Percentiles rank a stretch among this genome's conserved stretches.
Evolutionary conservation across 2,797 vertebrate genomes (phyloP).

Genomic region (Aplochiton taeniatus): DNA sequence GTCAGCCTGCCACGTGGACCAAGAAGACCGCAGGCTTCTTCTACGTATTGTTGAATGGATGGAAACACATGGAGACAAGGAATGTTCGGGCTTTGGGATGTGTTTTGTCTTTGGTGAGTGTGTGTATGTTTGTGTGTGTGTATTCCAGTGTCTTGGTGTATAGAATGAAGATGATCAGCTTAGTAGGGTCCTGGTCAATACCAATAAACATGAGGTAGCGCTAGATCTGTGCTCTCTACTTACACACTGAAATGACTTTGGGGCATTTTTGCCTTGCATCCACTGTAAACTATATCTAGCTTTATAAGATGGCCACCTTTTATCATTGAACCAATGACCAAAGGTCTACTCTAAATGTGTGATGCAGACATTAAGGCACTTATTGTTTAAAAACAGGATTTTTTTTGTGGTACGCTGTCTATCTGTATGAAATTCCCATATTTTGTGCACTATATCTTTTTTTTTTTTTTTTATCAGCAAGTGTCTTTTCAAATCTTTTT

Average conservation of each 20-base stretch:
- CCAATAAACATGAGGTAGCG: neutral
- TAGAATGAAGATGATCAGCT: conserved; percentile 7
- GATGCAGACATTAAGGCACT: conserved; percentile 13
- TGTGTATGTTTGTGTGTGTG: conserved; percentile 12
- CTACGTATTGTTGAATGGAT: neutral
- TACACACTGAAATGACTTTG: conserved; percentile 8
- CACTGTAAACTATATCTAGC: neutral
- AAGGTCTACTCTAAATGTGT: neutral
- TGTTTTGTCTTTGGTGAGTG: conserved; percentile 21
- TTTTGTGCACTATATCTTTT: conserved; percentile 44
- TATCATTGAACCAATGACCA: neutral
- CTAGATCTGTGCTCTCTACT: conserved; percentile 9
- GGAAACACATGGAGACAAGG: too few species aligned
- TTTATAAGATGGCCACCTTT: neutral
- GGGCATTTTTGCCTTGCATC: conserved; percentile 5
- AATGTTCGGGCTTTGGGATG: conserved; percentile 21
- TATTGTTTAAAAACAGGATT: conserved; percentile 31
- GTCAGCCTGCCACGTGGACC: neutral
- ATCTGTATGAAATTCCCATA: conserved; percentile 37
- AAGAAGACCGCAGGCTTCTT: neutral
- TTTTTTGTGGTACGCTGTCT: conserved; percentile 38
- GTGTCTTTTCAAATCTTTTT: conserved; percentile 39
- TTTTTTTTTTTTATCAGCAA: conserved; percentile 48
- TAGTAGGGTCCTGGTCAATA: conserved; percentile 22
- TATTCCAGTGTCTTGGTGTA: conserved; percentile 36